Base-by-base conservation (phyloP, 1,140 invertebrate genomes). In the Condylostylus longicornis region DNA sequence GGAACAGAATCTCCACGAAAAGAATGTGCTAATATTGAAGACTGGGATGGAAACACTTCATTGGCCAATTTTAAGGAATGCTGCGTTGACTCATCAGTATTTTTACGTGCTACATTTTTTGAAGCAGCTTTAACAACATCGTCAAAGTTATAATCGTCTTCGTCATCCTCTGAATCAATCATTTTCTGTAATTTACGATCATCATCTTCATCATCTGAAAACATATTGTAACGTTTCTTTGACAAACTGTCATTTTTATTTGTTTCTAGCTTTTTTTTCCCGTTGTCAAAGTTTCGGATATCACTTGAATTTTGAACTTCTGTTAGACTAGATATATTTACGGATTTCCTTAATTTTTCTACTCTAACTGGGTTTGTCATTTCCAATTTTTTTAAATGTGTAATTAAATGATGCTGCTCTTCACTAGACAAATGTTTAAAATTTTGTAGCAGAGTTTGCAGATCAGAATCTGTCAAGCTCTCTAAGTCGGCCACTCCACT, bases 401-500 rank as follows among this genome's bases (percentile, higher is more conserved):
- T 72, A 5, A 85, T 83, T 0, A 86, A 61, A 40, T 75, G 74
- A 38, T 82, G 75, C 44, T 86, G 82, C 50, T 85, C 80, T 34
- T 82, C 77, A 3, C 69, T 70, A 1, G 72, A 75, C 1, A 86
- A 53, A 46, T 82, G 75, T 53, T 77, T 77, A 44, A 85, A 85
- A 51, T 82, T 84, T 49, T 82, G 78, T 20, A 86, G 53, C 1
- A 83, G 51, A 0, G 75, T 72, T 44, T 82, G 77, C 14, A 85
- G 51, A 45, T 85, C 81, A 0, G 72, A 70, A 49, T 84, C 79
- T 0, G 77, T 79, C 1, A 84, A 53, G 14, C 71, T 73, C 37
- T 82, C 79, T 68, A 81, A 74, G n/a, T 58, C 63, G 33, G 22
- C 50, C 13, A 27, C 21, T 21, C 19, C 33, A 20, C 13, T 22